These are phyloP conservation scores for Epinephelus lanceolatus DNA, from an alignment of 2,113 vertebrate species.

Conservation along the genomic window DNA sequence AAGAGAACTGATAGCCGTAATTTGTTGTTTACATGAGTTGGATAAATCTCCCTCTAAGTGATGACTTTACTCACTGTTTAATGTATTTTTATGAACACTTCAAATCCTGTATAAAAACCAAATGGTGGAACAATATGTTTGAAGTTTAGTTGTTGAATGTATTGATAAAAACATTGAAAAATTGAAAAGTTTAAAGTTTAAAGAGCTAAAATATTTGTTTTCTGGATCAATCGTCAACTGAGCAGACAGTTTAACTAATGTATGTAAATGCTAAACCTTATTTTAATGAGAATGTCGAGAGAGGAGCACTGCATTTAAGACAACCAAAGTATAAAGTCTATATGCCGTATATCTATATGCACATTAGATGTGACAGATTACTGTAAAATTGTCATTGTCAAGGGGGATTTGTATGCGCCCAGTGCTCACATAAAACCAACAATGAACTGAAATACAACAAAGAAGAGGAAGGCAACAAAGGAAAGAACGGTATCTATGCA, in stretches of 20 bases:
- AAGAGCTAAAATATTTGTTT: not conserved
- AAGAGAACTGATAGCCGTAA: not conserved
- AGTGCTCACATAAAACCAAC: not conserved
- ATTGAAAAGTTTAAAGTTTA: not conserved
- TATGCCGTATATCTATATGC: not conserved
- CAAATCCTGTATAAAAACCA: not conserved
- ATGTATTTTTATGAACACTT: not conserved
- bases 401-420: constrained; percentile 1
- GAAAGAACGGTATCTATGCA: constrained; percentile 11
- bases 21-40: not conserved
- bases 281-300: not conserved
- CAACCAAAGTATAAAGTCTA: not conserved
- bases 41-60: not conserved
- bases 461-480: constrained; percentile 3
- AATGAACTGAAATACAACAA: not conserved
- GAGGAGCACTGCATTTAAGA: not conserved
- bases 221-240: not conserved
- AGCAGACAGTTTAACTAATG: not conserved
- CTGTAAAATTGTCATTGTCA: not conserved
- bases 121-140: not conserved
- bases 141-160: not conserved
- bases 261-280: not conserved
- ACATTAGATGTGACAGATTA: not conserved
- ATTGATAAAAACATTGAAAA: not conserved
- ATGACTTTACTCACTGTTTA: not conserved